A percentile compares a stretch with the other conserved stretches of the same genome.
Evolutionary conservation across 1,140 invertebrate species (phyloP).

Genomic region (Pygmarrhopalites habei): DNA sequence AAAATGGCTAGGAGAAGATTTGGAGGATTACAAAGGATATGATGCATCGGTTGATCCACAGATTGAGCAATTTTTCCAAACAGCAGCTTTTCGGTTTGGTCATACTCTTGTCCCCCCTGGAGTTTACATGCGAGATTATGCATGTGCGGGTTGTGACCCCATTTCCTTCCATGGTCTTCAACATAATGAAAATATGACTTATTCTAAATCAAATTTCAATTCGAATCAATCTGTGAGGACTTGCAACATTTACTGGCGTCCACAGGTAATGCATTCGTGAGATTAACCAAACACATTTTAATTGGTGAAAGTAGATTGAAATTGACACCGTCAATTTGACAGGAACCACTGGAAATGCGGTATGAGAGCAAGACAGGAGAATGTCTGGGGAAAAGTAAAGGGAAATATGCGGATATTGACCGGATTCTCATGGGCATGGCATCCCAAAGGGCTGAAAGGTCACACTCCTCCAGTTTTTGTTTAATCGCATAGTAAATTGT

Average conservation of each 20-base stretch:
- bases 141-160: slow-evolving; percentile 23
- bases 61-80: slow-evolving; percentile 61
- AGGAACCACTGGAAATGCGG: slow-evolving; percentile 34
- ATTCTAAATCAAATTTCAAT: slow-evolving; percentile 21
- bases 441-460: slow-evolving; percentile 54
- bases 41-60: slow-evolving; percentile 57
- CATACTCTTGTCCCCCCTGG: slow-evolving; percentile 51
- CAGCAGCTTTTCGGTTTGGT: slow-evolving; percentile 61
- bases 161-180: slow-evolving; percentile 25
- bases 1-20: slow-evolving; percentile 43
- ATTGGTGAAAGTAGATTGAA: background rate
- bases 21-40: slow-evolving; percentile 47
- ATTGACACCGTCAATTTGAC: background rate
- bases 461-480: too few relatives aligned
- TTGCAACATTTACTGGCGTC: slow-evolving; percentile 61
- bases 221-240: slow-evolving; percentile 48
- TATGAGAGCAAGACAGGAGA: background rate
- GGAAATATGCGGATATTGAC: slow-evolving; percentile 49
- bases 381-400: background rate
- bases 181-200: background rate
- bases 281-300: too few relatives aligned
- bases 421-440: slow-evolving; percentile 56
- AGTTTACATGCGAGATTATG: slow-evolving; percentile 42
- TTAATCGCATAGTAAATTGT: too few relatives aligned
- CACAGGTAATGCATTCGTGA: slow-evolving; percentile 44